Conservation (phyloP, 2,113 vertebrate genomes). For the Psettodes erumei region DNA sequence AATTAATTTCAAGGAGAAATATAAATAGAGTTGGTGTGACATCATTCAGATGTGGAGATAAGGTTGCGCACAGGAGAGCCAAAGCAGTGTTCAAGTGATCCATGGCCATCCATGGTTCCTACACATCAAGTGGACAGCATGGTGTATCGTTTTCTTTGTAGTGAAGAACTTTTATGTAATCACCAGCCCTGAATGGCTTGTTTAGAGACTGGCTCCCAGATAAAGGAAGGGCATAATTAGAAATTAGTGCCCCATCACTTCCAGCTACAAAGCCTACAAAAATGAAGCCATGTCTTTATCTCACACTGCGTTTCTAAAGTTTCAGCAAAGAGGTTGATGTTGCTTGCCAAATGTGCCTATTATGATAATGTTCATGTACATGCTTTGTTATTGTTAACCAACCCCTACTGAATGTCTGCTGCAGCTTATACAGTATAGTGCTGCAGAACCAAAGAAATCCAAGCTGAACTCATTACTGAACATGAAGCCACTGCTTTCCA, state of each 20-base stretch:
- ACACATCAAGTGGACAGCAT: too few species aligned
- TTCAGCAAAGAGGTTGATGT: background rate
- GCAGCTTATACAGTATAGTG: background rate
- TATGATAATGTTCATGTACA: background rate
- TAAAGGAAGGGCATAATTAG: background rate
- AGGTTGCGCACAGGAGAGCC: background rate
- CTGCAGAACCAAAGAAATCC: background rate
- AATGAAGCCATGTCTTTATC: background rate
- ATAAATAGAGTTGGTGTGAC: background rate
- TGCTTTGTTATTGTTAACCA: background rate
- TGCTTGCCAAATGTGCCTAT: background rate
- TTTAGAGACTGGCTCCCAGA: background rate
- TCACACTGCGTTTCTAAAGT: slow-evolving; percentile 4
- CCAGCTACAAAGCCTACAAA: background rate
- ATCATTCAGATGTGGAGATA: background rate
- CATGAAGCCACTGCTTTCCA: slow-evolving; percentile 24
- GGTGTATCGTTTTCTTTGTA: too few species aligned
- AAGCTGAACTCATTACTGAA: slow-evolving; percentile 15
- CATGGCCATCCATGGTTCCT: too few species aligned
- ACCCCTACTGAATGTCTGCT: background rate
- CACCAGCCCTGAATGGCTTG: background rate
- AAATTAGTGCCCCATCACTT: background rate
- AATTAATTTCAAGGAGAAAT: slow-evolving; percentile 13
- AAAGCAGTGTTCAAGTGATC: background rate
- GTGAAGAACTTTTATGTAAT: background rate